Percentiles rank a stretch among this genome's conserved stretches.
Conservation (phyloP, 2,888 invertebrate genomes). For the Omphaloscelis lunosa region DNA sequence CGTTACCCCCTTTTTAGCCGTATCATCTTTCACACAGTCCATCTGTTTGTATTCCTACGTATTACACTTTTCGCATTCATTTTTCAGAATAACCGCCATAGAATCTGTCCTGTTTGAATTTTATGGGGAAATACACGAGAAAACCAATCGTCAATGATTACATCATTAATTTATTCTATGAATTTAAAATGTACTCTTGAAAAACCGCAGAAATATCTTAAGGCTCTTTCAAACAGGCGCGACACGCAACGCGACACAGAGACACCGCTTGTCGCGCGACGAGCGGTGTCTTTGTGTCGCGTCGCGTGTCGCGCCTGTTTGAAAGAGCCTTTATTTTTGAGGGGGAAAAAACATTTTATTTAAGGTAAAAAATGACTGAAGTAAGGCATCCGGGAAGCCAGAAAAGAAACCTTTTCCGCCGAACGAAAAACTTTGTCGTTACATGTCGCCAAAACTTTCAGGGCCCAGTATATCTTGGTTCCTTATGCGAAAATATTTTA, state of each 20-base stretch:
- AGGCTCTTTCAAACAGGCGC: too few species aligned
- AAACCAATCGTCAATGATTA: constrained; percentile 30
- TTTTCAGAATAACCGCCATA: not conserved
- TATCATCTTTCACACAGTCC: too few species aligned
- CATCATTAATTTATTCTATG: constrained; percentile 41
- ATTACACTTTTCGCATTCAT: not conserved
- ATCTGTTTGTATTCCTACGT: not conserved
- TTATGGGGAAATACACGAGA: constrained; percentile 14
- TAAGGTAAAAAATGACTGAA: constrained; percentile 10
- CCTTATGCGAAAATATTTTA: not conserved
- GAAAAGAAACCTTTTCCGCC: not conserved
- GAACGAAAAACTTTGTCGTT: constrained; percentile 14
- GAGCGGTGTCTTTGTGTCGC: too few species aligned
- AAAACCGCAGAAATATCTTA: constrained; percentile 21
- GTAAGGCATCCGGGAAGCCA: not conserved
- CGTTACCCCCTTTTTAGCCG: not conserved
- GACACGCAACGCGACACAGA: too few species aligned
- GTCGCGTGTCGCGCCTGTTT: too few species aligned
- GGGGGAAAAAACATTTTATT: not conserved
- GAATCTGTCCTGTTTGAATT: not conserved
- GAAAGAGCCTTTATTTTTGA: too few species aligned
- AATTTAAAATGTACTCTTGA: constrained; percentile 20
- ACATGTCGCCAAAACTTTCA: not conserved
- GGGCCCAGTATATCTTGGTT: not conserved
- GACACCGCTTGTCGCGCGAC: too few species aligned